Evolutionary conservation across 2,888 invertebrate species (phyloP), one percentile per base, ranked within the genome.

Genomic region (Ennomos erosarius): DNA sequence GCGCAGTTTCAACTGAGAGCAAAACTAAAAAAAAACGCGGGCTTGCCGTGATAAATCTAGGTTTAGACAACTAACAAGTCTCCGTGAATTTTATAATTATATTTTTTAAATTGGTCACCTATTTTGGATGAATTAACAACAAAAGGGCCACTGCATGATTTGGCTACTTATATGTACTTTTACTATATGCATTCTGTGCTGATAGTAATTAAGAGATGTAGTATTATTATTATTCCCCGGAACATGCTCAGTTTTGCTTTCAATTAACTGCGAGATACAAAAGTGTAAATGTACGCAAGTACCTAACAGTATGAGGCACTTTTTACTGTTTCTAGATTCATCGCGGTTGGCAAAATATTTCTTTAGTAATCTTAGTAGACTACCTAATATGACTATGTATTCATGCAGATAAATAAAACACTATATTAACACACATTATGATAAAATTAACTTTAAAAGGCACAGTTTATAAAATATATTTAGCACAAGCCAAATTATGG

Each of bases 241-340:
- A 43, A 43, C 13, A 1, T 1, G 43, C 43, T 43, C n/a, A 43
- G 26, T 16, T 13, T 35, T 35, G 33, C 45, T 36, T 13, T 10
- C 46, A 36, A 46, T 36, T 10, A 10, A 46, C 13, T 13, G 9
- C 36, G 16, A 9, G n/a, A 36, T 36, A 46, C 12, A 36, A 36
- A 45, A 45, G 10, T 36, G 12, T 16, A 26, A 26, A 26, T 26
- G 26, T 26, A 26, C 26, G 26, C 26, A 26, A 26, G 26, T 26
- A 34, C 12, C 77, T 79, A 74, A 85, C 76, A 80, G 73, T 76
- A 71, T 79, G 75, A 87, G 88, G 88, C 88, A 87, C 88, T 85
- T 85, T 62, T 13, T 16, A 37, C 10, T 26, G 26, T 26, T 26
- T 26, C 10, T n/a, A 10, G 11, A 16, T 42, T 16, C 70, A 53